Evolutionary conservation across 1,140 invertebrate species (phyloP).

Genomic region (Paraescarpia echinospica): DNA sequence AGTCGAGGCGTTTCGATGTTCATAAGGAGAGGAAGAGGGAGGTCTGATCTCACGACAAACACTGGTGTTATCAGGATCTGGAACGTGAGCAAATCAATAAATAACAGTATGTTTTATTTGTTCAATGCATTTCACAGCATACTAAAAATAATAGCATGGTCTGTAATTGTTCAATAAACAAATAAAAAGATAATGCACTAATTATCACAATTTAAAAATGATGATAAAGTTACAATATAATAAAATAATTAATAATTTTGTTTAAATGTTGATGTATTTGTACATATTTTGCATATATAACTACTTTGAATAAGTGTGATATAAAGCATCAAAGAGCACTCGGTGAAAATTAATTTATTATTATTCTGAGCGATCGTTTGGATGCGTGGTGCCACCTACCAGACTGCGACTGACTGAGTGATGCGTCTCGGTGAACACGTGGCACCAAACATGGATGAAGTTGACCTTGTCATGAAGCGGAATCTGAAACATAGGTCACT

Average conservation of each 20-base stretch:
- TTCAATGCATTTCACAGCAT: not conserved
- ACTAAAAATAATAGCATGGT: not conserved
- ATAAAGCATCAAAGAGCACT: too few species aligned
- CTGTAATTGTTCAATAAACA: too few species aligned
- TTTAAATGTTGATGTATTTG: too few species aligned
- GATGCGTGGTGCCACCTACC: conserved; percentile 41
- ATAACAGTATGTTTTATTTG: too few species aligned
- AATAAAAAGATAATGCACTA: not conserved
- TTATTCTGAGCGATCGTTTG: not conserved
- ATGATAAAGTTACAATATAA: too few species aligned
- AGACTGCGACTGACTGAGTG: conserved; percentile 21
- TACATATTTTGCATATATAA: too few species aligned
- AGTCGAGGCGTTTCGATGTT: conserved; percentile 66
- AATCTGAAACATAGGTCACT: conserved; percentile 63
- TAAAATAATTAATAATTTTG: too few species aligned
- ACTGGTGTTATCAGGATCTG: conserved; percentile 68
- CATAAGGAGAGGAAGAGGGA: conserved; percentile 67
- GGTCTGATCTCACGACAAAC: conserved; percentile 73
- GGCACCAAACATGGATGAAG: conserved; percentile 71
- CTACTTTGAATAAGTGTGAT: too few species aligned
- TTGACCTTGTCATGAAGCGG: conserved; percentile 57
- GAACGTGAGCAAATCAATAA: not conserved
- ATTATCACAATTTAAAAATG: too few species aligned
- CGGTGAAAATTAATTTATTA: too few species aligned
- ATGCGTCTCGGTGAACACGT: conserved; percentile 64